Percentiles rank a stretch among this genome's conserved stretches.
Conservation (phyloP, 2,888 invertebrate genomes). For the Scaeva pyrastri region DNA sequence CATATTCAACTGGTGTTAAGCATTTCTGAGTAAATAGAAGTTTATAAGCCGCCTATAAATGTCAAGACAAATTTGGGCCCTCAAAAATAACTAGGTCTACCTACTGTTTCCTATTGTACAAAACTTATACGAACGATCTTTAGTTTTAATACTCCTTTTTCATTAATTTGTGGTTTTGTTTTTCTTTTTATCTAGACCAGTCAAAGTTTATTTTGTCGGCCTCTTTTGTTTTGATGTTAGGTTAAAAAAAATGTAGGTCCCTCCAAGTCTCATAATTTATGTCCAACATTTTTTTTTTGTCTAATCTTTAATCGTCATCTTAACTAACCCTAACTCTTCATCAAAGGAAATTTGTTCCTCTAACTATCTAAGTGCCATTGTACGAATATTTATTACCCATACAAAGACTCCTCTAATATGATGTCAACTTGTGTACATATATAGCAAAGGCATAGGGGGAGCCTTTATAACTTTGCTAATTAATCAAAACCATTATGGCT, state of each 20-base stretch:
- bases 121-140: no score
- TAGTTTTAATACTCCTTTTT: no score
- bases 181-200: neutral
- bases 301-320: neutral
- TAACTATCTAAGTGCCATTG: slow-evolving; percentile 2
- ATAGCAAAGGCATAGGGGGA: no score
- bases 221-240: neutral
- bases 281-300: neutral
- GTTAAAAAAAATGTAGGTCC: neutral
- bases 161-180: no score
- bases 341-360: neutral
- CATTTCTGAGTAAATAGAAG: no score
- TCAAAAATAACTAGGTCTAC: no score
- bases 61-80: no score
- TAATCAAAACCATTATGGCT: slow-evolving; percentile 69
- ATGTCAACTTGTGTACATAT: slow-evolving; percentile 11
- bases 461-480: slow-evolving; percentile 62
- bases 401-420: neutral
- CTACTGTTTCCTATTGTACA: no score
- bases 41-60: no score
- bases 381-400: neutral
- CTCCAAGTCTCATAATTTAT: neutral
- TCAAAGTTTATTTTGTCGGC: neutral
- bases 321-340: slow-evolving; percentile 16
- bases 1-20: no score